phyloP scores from a whole-genome alignment of 2,797 vertebrate genomes.

The Staurois parvus region DNA sequence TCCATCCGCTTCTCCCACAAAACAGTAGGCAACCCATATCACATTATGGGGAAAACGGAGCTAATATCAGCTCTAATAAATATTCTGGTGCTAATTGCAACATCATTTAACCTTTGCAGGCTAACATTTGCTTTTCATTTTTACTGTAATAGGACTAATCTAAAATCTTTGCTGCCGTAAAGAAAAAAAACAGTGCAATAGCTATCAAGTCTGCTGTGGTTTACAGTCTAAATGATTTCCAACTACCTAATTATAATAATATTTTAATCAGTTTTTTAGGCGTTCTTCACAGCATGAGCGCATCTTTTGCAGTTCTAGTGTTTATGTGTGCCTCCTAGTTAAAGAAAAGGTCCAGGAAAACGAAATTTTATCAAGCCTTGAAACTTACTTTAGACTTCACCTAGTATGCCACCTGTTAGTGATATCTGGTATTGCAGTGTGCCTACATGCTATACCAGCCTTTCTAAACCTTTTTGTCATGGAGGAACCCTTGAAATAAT shows the following conservation, averaged over 20 bases:
- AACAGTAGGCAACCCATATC: background rate
- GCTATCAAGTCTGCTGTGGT: background rate
- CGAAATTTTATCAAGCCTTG: background rate
- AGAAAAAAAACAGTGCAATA: background rate
- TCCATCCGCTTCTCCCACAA: background rate
- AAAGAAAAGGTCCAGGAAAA: background rate
- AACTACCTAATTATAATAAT: background rate
- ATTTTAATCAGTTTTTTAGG: background rate
- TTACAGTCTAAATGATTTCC: background rate
- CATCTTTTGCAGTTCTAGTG: background rate
- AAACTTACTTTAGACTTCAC: background rate
- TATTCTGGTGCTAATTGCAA: background rate
- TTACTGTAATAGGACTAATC: background rate
- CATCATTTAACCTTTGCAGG: slow-evolving; percentile 4
- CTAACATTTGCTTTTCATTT: background rate
- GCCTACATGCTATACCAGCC: background rate
- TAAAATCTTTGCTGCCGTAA: background rate
- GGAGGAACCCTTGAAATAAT: too few species aligned
- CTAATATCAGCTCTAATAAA: background rate
- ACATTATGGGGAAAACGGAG: background rate
- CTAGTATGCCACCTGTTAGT: background rate
- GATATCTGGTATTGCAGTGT: background rate
- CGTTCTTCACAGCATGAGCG: background rate
- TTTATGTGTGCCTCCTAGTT: background rate
- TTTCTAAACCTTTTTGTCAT: too few species aligned